Percentiles rank a stretch among this genome's conserved stretches.
Conservation (phyloP, 2,888 invertebrate species). For the Drosophila anomalata region DNA sequence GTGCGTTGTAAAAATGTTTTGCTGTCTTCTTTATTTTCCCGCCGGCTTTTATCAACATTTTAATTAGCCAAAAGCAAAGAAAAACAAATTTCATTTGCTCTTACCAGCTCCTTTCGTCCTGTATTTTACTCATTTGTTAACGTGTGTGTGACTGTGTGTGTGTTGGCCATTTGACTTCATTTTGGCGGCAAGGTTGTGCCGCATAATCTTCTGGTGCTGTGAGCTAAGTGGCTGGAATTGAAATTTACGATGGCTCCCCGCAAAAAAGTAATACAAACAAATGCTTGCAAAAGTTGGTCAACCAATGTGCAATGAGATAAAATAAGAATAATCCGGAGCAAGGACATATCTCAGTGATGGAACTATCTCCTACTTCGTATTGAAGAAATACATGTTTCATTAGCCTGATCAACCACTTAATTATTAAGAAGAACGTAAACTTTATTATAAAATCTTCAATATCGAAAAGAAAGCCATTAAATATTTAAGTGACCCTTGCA, state of each 20-base stretch:
- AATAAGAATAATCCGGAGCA: slow-evolving; percentile 1
- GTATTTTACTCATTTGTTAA: neutral
- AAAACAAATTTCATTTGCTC: slow-evolving; percentile 43
- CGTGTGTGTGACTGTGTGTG: slow-evolving; percentile 13
- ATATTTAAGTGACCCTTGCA: slow-evolving; percentile 55
- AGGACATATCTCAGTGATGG: neutral
- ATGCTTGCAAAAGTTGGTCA: slow-evolving; percentile 62
- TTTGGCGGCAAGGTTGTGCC: slow-evolving; percentile 59
- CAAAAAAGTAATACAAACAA: slow-evolving; percentile 67
- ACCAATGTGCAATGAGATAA: neutral
- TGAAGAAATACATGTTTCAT: too few species aligned
- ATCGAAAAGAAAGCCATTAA: slow-evolving; percentile 44
- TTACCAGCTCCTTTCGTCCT: neutral
- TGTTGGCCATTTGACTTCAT: slow-evolving; percentile 71
- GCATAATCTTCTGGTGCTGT: slow-evolving; percentile 70
- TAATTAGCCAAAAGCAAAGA: slow-evolving; percentile 68
- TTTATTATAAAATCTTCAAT: neutral
- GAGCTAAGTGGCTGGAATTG: slow-evolving; percentile 75
- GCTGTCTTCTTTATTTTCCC: slow-evolving; percentile 36
- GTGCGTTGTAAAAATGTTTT: slow-evolving; percentile 57
- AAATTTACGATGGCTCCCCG: slow-evolving; percentile 71
- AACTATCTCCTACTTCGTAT: too few species aligned
- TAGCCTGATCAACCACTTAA: too few species aligned
- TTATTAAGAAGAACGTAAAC: neutral
- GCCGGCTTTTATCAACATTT: slow-evolving; percentile 62